Conservation (phyloP, 2,888 invertebrate genomes). For the Spilarctia lutea region DNA sequence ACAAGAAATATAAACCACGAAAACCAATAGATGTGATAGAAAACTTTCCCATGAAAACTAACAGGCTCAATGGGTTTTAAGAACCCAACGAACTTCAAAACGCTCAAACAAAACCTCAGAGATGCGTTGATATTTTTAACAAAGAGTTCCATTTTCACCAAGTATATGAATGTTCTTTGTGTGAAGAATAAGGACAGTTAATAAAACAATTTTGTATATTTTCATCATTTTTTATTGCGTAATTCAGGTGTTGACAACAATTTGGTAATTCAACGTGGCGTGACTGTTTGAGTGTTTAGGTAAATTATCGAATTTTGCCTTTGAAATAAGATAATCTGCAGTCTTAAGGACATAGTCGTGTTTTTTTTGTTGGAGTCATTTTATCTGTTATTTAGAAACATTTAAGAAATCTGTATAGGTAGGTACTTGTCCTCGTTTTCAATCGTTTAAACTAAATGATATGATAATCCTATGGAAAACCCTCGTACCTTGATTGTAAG, state of each 20-base stretch:
- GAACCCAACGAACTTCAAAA: constrained; percentile 51
- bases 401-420: neutral
- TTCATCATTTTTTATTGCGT: neutral
- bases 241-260: constrained; percentile 22
- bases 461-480: neutral
- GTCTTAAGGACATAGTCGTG: neutral
- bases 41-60: constrained; percentile 7
- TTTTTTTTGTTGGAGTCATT: neutral
- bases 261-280: constrained; percentile 15
- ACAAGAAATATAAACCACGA: constrained; percentile 46
- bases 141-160: constrained; percentile 42
- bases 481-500: no score
- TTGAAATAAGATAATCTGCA: neutral
- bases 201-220: constrained; percentile 1
- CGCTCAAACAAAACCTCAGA: constrained; percentile 43
- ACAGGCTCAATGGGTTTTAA: constrained; percentile 29
- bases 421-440: neutral
- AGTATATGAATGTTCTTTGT: neutral
- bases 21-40: constrained; percentile 39
- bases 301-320: neutral
- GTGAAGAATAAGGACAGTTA: neutral
- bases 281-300: constrained; percentile 9
- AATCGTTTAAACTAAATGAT: neutral
- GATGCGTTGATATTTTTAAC: constrained; percentile 46
- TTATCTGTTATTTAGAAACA: neutral